These are phyloP conservation scores for Epinephelus awoara DNA, from an alignment of 2,797 vertebrate genomes.

Conservation along the genomic window DNA sequence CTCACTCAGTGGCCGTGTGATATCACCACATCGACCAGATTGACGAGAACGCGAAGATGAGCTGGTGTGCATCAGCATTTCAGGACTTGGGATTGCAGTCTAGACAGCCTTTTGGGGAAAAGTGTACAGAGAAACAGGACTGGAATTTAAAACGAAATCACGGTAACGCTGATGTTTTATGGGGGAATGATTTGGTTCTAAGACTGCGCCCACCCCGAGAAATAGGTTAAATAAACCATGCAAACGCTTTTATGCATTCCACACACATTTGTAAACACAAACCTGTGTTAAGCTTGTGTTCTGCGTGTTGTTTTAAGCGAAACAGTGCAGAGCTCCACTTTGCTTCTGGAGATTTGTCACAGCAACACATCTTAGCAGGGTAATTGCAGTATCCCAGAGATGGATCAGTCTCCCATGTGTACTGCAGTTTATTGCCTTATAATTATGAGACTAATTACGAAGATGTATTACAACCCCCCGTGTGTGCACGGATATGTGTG, in stretches of 20 bases:
- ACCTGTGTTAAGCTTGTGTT: constrained; percentile 32
- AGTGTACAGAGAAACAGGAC: constrained; percentile 8
- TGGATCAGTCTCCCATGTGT: constrained; percentile 78
- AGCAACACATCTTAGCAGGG: constrained; percentile 67
- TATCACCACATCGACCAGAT: constrained; percentile 61
- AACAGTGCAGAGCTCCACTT: constrained; percentile 45
- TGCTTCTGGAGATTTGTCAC: constrained; percentile 73
- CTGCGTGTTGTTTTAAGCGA: constrained; percentile 24
- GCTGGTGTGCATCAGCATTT: constrained; percentile 53
- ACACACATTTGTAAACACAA: constrained; percentile 22
- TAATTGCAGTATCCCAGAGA: constrained; percentile 79
- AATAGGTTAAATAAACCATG: constrained; percentile 13
- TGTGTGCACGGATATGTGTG: constrained; percentile 49
- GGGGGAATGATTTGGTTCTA: not conserved
- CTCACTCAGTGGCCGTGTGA: constrained; percentile 60
- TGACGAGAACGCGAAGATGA: constrained; percentile 58
- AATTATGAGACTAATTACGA: constrained; percentile 86
- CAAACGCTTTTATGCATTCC: constrained; percentile 11
- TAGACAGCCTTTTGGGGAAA: constrained; percentile 26
- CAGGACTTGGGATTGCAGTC: constrained; percentile 50
- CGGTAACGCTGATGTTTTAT: not conserved
- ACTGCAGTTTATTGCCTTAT: constrained; percentile 83
- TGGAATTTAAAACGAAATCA: constrained; percentile 50
- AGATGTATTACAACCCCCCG: constrained; percentile 78
- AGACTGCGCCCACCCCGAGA: not conserved